A percentile compares a stretch with the other conserved stretches of the same genome.
Evolutionary conservation across 92 coral and sea anemone genomes (phyloP).

Genomic region (Pocillopora grandis): DNA sequence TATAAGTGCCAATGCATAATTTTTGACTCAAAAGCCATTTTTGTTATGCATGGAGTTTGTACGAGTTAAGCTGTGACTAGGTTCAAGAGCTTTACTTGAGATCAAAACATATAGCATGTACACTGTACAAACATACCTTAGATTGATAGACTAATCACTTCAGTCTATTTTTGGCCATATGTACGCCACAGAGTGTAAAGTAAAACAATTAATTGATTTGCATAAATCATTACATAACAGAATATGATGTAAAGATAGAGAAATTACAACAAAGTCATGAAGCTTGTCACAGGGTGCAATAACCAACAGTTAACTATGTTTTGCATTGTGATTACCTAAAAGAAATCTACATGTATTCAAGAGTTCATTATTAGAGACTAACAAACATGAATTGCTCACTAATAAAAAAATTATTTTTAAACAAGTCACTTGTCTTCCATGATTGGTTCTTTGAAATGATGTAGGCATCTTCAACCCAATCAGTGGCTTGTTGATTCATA

Average conservation of each 20-base stretch:
- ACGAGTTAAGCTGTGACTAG: not conserved
- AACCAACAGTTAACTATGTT: conserved; percentile 15
- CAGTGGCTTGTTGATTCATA: conserved; percentile 23
- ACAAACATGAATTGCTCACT: conserved; percentile 21
- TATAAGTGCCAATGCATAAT: conserved; percentile 26
- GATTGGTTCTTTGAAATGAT: conserved; percentile 26
- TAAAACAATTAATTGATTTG: conserved; percentile 21
- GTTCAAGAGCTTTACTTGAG: not conserved
- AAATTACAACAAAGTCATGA: conserved; percentile 15
- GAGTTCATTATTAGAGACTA: not conserved
- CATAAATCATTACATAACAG: conserved; percentile 7
- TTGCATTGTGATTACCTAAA: conserved; percentile 2
- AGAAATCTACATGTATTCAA: conserved; percentile 15
- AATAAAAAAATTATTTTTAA: conserved; percentile 5
- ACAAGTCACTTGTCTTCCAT: conserved; percentile 16
- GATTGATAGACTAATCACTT: conserved; percentile 17
- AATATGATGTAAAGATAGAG: conserved; percentile 9
- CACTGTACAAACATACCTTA: conserved; percentile 7
- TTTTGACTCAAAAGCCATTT: not conserved
- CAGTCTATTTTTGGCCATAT: conserved; percentile 19
- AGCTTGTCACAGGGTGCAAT: conserved; percentile 23
- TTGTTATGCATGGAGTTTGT: no score
- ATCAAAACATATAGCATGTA: conserved; percentile 9
- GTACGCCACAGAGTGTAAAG: conserved; percentile 17
- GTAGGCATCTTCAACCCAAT: conserved; percentile 26